phyloP scores from a whole-genome alignment of 37 sponge, comb jelly and placozoan genomes.

The Spongilla lacustris region DNA sequence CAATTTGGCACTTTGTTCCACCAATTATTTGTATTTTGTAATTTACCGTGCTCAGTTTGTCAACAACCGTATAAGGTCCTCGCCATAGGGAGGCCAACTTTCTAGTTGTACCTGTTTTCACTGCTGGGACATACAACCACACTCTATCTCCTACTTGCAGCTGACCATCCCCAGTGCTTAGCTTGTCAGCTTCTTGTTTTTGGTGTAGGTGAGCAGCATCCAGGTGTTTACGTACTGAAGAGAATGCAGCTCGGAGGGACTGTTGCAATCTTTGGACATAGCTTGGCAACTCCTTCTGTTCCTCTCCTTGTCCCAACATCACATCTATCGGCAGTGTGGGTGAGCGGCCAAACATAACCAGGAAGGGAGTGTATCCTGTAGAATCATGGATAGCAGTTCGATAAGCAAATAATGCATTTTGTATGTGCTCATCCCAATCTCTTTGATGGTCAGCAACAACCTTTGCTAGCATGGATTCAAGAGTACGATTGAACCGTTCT shows the following conservation, averaged over 20 bases:
- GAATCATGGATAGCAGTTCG: constrained; percentile 46
- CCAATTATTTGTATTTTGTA: constrained; percentile 23
- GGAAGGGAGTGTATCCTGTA: constrained; percentile 30
- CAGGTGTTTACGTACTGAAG: neutral
- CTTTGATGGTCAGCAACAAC: constrained; percentile 41
- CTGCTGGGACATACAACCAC: constrained; percentile 46
- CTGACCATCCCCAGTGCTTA: neutral
- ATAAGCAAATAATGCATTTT: constrained; percentile 25
- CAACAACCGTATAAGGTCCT: constrained; percentile 47
- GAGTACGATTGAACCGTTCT: constrained; percentile 44
- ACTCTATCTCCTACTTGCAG: constrained; percentile 34
- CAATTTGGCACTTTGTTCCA: neutral
- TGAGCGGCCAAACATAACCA: constrained; percentile 31
- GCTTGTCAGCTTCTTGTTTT: constrained; percentile 13
- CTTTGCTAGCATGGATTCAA: constrained; percentile 51
- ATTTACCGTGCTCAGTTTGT: neutral
- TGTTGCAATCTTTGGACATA: constrained; percentile 22
- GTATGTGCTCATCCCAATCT: constrained; percentile 49
- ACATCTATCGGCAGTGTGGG: constrained; percentile 34
- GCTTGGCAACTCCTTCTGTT: constrained; percentile 8
- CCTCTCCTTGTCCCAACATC: constrained; percentile 16
- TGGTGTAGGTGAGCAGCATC: neutral
- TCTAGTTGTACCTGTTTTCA: constrained; percentile 34
- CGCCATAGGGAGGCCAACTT: constrained; percentile 40
- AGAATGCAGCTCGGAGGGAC: neutral